phyloP scores from a whole-genome alignment of 2,888 invertebrate genomes.

The Calliphora vomitoria region DNA sequence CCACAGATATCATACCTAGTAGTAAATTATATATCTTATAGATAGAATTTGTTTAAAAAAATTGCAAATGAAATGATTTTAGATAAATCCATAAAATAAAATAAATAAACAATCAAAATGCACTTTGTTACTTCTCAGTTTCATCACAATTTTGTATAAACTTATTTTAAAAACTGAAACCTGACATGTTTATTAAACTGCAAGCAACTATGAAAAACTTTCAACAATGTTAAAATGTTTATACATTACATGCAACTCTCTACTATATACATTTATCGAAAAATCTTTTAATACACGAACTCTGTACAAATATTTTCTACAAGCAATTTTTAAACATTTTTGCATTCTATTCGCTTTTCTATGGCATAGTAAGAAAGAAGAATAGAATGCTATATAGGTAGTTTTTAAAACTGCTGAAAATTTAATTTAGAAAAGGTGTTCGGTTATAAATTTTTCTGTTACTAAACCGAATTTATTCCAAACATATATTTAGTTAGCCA shows the following conservation, averaged over 20 bases:
- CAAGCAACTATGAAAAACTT: conserved; percentile 9
- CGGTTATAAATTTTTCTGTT: conserved; percentile 53
- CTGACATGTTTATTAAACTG: conserved; percentile 59
- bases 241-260: not conserved
- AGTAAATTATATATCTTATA: too few relatives aligned
- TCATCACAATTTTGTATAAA: conserved; percentile 28
- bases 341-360: not conserved
- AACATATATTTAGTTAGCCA: conserved; percentile 2
- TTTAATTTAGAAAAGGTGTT: conserved; percentile 50
- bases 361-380: not conserved
- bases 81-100: too few relatives aligned
- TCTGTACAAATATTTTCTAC: not conserved
- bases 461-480: conserved; percentile 2
- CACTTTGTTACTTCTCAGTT: not conserved
- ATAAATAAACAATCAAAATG: not conserved
- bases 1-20: too few relatives aligned
- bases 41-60: too few relatives aligned
- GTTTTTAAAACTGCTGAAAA: conserved; percentile 20
- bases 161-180: conserved; percentile 61
- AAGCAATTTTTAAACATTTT: conserved; percentile 11
- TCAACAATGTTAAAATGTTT: not conserved
- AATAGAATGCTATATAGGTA: not conserved
- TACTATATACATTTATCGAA: too few relatives aligned
- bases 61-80: too few relatives aligned
- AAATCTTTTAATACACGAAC: too few relatives aligned